phyloP scores from a whole-genome alignment of 30 jellyfish, hydroid and myxozoan genomes.

The Aurelia coerulea region DNA sequence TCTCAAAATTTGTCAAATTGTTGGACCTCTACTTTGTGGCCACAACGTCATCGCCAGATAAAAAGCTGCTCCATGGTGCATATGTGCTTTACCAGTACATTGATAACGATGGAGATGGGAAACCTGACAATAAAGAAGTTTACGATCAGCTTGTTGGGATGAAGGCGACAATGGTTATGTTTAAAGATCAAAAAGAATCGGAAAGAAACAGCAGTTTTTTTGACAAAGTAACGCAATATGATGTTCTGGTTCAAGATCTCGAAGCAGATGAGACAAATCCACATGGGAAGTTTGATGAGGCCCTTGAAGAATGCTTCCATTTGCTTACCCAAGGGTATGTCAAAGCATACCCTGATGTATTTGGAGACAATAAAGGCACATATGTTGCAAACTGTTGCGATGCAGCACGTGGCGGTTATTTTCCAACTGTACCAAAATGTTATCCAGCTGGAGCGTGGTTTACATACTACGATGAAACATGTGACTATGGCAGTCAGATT shows the following conservation, averaged over 20 bases:
- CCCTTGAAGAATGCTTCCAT: conserved; percentile 59
- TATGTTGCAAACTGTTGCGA: conserved; percentile 48
- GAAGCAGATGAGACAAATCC: conserved; percentile 32
- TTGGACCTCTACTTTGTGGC: conserved; percentile 68
- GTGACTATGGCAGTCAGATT: conserved; percentile 33
- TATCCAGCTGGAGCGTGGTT: conserved; percentile 67
- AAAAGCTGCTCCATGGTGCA: conserved; percentile 58
- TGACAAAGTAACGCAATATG: neutral
- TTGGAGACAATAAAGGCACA: conserved; percentile 43
- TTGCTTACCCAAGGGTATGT: conserved; percentile 23
- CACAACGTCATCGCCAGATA: conserved; percentile 30
- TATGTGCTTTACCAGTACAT: conserved; percentile 51
- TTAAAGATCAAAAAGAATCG: neutral
- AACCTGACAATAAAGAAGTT: conserved; percentile 47
- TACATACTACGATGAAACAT: conserved; percentile 53
- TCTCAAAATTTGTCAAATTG: conserved; percentile 47
- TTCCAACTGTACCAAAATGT: conserved; percentile 19
- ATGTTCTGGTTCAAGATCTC: conserved; percentile 26
- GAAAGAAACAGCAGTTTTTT: neutral
- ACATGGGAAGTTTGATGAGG: conserved; percentile 15
- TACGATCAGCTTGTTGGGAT: conserved; percentile 14
- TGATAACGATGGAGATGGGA: conserved; percentile 58
- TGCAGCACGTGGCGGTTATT: conserved; percentile 68
- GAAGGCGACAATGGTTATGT: conserved; percentile 66
- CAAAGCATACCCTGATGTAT: conserved; percentile 39